A percentile compares a stretch with the other conserved stretches of the same genome.
Conservation (phyloP, 1,140 invertebrate genomes). For the Listronotus bonariensis region DNA sequence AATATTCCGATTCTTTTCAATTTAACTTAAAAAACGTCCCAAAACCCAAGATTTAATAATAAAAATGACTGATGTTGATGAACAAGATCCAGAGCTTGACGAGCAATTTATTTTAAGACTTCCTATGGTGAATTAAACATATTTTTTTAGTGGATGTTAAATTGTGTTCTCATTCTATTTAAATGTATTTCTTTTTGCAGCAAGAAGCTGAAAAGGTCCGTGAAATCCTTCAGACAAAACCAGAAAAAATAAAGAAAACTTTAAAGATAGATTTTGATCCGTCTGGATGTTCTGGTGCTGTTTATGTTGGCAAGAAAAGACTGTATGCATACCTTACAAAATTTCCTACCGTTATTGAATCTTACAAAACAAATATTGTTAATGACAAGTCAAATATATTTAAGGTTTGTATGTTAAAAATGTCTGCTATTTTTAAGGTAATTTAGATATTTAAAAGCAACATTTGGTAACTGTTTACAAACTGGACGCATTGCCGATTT, state of each 20-base stretch:
- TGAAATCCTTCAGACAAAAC: slow-evolving; percentile 41
- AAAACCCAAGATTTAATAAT: background rate
- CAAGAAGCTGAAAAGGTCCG: slow-evolving; percentile 41
- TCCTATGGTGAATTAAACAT: slow-evolving; percentile 41
- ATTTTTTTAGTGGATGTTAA: background rate
- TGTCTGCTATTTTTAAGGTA: no score
- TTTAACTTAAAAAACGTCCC: no score
- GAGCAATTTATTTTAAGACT: slow-evolving; percentile 51
- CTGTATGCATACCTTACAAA: slow-evolving; percentile 43
- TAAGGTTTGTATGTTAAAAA: slow-evolving; percentile 29
- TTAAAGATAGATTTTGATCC: slow-evolving; percentile 45
- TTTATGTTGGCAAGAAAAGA: slow-evolving; percentile 39
- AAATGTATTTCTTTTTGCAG: slow-evolving; percentile 36
- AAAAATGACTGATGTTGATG: background rate
- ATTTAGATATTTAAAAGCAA: no score
- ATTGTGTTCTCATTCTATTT: slow-evolving; percentile 10
- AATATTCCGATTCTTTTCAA: no score
- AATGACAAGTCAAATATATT: slow-evolving; percentile 41
- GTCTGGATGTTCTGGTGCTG: slow-evolving; percentile 27
- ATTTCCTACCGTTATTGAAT: slow-evolving; percentile 52
- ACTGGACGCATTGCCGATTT: no score
- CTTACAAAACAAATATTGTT: slow-evolving; percentile 45
- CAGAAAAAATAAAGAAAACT: slow-evolving; percentile 47
- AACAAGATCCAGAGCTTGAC: slow-evolving; percentile 40
- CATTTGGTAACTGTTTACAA: no score